These are phyloP conservation scores for Florisuga fusca DNA, from an alignment of 2,797 vertebrate genomes.

Conservation along the genomic window DNA sequence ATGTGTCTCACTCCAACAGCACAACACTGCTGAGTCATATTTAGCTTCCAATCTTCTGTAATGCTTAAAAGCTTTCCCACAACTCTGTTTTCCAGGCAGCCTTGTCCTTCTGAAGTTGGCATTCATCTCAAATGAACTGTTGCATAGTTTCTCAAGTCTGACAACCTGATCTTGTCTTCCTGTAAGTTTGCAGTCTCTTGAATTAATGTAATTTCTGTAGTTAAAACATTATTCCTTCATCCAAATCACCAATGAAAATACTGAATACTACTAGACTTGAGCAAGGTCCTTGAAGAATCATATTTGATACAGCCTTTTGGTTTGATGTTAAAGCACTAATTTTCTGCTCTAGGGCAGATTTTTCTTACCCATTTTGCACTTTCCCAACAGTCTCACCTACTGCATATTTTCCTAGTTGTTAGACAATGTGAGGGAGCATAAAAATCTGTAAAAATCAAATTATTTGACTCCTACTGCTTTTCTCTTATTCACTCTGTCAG, in stretches of 20 bases:
- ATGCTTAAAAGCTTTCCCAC: not conserved
- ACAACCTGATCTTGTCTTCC: not conserved
- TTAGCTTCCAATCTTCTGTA: not conserved
- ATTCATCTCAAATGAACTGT: not conserved
- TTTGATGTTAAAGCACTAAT: not conserved
- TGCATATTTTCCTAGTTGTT: not conserved
- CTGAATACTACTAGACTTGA: not conserved
- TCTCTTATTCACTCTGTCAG: not conserved
- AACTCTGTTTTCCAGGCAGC: not conserved
- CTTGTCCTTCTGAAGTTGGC: not conserved
- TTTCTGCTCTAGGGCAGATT: not conserved
- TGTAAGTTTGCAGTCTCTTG: not conserved
- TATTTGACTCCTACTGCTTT: slow-evolving; percentile 1
- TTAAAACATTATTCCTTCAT: not conserved
- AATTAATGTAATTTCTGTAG: not conserved
- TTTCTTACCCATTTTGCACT: not conserved
- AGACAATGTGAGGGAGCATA: not conserved
- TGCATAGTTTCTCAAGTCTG: not conserved
- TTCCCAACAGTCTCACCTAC: not conserved
- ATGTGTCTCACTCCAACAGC: not conserved
- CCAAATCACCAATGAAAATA: not conserved
- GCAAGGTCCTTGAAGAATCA: not conserved
- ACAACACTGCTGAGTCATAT: not conserved
- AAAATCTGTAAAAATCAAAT: not conserved
- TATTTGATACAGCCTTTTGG: not conserved